Evolutionary conservation across 1,140 invertebrate species (phyloP).

Genomic region (Caenorhabditis remanei): DNA sequence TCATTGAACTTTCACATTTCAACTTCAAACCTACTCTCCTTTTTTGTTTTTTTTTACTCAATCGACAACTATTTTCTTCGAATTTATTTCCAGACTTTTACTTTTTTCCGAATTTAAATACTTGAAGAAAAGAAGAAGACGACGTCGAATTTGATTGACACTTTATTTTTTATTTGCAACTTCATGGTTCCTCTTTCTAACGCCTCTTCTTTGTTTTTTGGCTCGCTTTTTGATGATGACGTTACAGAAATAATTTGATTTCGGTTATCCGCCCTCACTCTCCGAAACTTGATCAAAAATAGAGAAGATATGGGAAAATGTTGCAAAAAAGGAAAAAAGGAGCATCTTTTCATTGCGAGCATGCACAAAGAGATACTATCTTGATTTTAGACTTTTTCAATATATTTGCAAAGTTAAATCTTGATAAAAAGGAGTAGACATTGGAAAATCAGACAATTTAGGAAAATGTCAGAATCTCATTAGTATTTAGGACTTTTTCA

Average conservation of each 20-base stretch:
- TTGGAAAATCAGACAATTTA: too few relatives aligned
- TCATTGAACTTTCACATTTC: conserved; percentile 29
- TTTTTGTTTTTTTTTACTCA: not conserved
- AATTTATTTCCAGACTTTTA: not conserved
- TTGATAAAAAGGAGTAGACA: not conserved
- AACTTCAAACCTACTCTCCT: not conserved
- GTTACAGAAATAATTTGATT: conserved; percentile 28
- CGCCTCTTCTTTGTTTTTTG: not conserved
- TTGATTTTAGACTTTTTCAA: not conserved
- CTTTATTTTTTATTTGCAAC: not conserved
- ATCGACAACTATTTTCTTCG: not conserved
- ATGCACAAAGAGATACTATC: conserved; percentile 8
- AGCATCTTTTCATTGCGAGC: not conserved
- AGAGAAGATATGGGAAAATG: not conserved
- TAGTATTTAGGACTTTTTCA: too few relatives aligned
- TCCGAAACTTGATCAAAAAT: not conserved
- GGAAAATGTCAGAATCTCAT: too few relatives aligned
- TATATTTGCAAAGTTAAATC: not conserved
- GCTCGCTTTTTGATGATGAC: conserved; percentile 2
- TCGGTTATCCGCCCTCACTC: conserved; percentile 13
- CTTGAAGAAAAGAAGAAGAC: not conserved
- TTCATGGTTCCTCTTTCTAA: not conserved
- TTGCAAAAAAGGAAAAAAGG: not conserved
- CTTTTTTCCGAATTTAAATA: not conserved
- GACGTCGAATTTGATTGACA: conserved; percentile 20